Evolutionary conservation across 2,888 invertebrate genomes (phyloP).

Genomic region (Hirtodrosophila cameraria): DNA sequence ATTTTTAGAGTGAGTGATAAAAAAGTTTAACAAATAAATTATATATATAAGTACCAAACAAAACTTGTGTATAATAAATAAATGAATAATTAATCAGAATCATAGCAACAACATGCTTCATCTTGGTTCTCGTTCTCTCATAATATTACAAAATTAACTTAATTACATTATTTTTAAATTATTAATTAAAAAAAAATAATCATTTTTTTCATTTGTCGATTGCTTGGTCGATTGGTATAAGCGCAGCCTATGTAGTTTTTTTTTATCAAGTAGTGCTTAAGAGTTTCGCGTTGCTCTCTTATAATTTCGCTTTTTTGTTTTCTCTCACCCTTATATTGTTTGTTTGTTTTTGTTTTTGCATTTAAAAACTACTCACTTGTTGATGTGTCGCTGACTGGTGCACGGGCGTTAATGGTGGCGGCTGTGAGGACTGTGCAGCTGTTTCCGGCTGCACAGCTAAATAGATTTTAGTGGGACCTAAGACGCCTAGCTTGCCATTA

Average conservation of each 20-base stretch:
- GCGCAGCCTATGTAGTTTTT: conserved; percentile 32
- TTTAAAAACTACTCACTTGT: conserved; percentile 84
- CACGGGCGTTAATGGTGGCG: conserved; percentile 85
- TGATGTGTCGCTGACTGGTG: conserved; percentile 83
- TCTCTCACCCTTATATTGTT: conserved; percentile 24
- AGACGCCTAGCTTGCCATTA: conserved; percentile 92
- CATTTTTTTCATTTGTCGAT: conserved; percentile 26
- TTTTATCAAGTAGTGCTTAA: conserved; percentile 6
- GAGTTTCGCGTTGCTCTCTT: conserved; percentile 15
- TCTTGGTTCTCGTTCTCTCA: conserved; percentile 15
- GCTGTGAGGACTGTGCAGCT: conserved; percentile 84
- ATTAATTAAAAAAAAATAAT: conserved; percentile 35
- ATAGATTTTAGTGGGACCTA: conserved; percentile 94
- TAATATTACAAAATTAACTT: conserved; percentile 27
- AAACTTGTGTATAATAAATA: conserved; percentile 34
- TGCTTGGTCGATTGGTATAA: conserved; percentile 16
- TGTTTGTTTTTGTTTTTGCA: conserved; percentile 39
- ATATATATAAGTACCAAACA: conserved; percentile 28
- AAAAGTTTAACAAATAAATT: conserved; percentile 38
- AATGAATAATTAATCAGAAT: conserved; percentile 27
- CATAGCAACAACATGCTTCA: conserved; percentile 46
- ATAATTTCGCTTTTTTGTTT: conserved; percentile 3
- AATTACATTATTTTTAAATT: conserved; percentile 19
- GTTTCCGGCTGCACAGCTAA: conserved; percentile 90
- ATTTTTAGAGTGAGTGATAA: conserved; percentile 9